These are phyloP conservation scores for Eurosta solidaginis DNA, from an alignment of 1,140 invertebrate species.

Conservation along the genomic window DNA sequence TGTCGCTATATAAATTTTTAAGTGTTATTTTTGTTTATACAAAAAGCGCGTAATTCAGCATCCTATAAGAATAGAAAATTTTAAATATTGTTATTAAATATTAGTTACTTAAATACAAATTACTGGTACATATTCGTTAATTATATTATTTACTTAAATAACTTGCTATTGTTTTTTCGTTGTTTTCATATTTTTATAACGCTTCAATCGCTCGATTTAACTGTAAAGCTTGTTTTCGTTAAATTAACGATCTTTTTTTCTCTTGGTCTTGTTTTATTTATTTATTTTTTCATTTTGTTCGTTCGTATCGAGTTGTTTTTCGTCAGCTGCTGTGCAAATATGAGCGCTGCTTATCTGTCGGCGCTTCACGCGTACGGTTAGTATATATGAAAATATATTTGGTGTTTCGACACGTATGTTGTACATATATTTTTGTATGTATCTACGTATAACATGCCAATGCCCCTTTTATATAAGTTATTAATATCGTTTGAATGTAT, in stretches of 20 bases:
- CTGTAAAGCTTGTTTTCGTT: not conserved
- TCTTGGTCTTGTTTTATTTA: not conserved
- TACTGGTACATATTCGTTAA: not conserved
- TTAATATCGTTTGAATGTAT: too few relatives aligned
- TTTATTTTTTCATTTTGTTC: not conserved
- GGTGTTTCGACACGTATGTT: too few relatives aligned
- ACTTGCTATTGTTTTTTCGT: not conserved
- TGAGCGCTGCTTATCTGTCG: not conserved
- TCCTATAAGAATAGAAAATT: not conserved
- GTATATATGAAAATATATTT: slow-evolving; percentile 15
- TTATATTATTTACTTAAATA: not conserved
- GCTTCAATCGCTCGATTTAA: not conserved
- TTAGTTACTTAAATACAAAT: not conserved
- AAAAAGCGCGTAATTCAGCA: not conserved
- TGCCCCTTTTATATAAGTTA: slow-evolving; percentile 14
- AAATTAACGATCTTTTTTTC: not conserved
- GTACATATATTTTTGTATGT: not conserved
- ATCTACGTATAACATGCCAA: not conserved
- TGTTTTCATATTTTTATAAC: not conserved
- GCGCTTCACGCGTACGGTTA: slow-evolving; percentile 12
- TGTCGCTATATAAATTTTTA: not conserved
- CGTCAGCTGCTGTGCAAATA: not conserved
- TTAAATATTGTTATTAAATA: not conserved
- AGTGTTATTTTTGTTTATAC: slow-evolving; percentile 2
- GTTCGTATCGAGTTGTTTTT: not conserved